These are phyloP conservation scores for Crotalus tigris DNA, from an alignment of 2,113 vertebrate genomes.

Conservation along the genomic window DNA sequence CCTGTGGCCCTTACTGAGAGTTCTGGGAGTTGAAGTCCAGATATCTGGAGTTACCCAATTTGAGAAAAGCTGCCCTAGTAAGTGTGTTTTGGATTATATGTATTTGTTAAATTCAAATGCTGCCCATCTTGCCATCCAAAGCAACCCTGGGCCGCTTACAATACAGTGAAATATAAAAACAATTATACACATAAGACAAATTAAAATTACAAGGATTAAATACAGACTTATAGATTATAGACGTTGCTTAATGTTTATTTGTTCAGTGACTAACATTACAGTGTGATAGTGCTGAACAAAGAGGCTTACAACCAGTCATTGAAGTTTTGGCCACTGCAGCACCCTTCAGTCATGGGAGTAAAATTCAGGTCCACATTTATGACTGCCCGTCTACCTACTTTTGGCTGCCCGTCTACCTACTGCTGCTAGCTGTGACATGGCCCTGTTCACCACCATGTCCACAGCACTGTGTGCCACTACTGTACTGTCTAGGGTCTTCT, in stretches of 20 bases:
- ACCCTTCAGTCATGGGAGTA: background rate
- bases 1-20: background rate
- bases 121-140: background rate
- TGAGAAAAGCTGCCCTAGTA: background rate
- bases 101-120: background rate
- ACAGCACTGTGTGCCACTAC: background rate
- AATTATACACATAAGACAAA: background rate
- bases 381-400: too few species aligned
- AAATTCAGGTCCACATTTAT: background rate
- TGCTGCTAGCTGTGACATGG: background rate
- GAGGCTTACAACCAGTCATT: background rate
- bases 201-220: background rate
- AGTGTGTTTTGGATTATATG: background rate
- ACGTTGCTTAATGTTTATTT: background rate
- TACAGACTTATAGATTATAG: background rate
- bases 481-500: background rate
- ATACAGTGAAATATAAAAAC: background rate
- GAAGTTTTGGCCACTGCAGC: background rate
- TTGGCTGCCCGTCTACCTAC: background rate
- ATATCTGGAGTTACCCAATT: background rate
- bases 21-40: background rate
- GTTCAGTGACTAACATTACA: background rate
- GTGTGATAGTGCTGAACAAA: background rate
- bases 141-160: background rate
- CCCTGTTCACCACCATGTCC: background rate